Evolutionary conservation across 1,140 invertebrate genomes (phyloP), one percentile per base, ranked within the genome.

Genomic region (Bombyx mori): DNA sequence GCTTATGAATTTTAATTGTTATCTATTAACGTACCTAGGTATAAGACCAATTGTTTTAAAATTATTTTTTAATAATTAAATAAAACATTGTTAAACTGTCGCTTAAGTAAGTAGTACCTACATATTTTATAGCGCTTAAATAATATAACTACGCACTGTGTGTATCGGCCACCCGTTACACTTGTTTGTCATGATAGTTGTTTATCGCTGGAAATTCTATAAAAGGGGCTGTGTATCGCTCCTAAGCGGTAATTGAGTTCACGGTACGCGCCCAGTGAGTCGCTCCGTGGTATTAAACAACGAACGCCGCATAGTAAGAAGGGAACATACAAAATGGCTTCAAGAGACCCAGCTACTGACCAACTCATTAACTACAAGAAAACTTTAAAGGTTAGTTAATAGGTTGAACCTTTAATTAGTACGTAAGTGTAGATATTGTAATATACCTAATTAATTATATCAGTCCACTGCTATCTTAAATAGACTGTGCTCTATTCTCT

Each of bases 281-380:
- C 71, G 73, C 75, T 79, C 70, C 68, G 73, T 73, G 8, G 44
- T 18, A 10, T 35, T 8, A 51, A 51, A 51, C 50, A 35, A 51
- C 42, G 47, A 55, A 51, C n/a, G 35, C 44, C 49, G 46, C 26
- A 35, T 35, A 35, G 26, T 5, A 35, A 35, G 26, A 35, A 35
- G 4, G 26, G 26, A 51, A 18, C 54, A 49, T 10, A 54, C 58
- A 76, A 74, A 72, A 90, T 90, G 89, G 81, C 89, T 76, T 79
- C 82, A 52, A 87, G 91, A 63, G 92, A 94, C 75, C 90, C 91
- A 54, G 90, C 93, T 4, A 73, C 91, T 5, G 91, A 94, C 53
- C 94, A 95, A 82, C 84, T 94, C 44, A 88, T 90, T 53, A 88
- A 92, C 54, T 94, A 90, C 76, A 92, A 91, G 69, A 91, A 91